Evolutionary conservation across 2,113 vertebrate genomes (phyloP).

Genomic region (Aegotheles bennettii): DNA sequence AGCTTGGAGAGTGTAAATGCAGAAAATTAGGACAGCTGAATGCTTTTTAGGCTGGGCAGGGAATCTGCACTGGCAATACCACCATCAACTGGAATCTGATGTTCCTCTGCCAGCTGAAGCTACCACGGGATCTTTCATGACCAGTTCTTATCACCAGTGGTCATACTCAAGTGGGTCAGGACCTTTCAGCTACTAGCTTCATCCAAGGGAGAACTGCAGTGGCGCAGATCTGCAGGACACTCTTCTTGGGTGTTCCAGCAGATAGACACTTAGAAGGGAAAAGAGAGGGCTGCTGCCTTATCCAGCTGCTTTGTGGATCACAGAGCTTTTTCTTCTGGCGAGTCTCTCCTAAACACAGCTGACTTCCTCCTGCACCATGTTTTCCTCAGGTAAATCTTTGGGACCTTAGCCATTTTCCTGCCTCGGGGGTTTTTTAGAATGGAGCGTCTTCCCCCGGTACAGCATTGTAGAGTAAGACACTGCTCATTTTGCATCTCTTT

Average conservation of each 20-base stretch:
- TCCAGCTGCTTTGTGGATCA: neutral
- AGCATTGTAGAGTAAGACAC: neutral
- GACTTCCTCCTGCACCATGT: neutral
- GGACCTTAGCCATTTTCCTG: neutral
- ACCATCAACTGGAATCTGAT: neutral
- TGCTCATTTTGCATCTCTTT: neutral
- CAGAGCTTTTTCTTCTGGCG: neutral
- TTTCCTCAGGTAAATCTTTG: neutral
- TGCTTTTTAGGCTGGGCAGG: neutral
- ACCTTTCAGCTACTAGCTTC: neutral
- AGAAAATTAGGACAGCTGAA: neutral
- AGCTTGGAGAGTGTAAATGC: neutral
- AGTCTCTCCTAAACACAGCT: neutral
- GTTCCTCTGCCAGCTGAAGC: neutral
- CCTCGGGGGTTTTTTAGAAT: neutral
- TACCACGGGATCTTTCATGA: neutral
- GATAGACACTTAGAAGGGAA: neutral
- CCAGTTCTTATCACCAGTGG: neutral
- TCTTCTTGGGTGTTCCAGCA: neutral
- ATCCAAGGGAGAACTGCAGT: neutral
- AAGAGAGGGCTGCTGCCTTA: neutral
- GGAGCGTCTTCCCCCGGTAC: neutral
- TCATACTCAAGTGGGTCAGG: neutral
- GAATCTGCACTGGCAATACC: neutral
- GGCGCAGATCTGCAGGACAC: neutral